Base-by-base conservation (phyloP, 2,113 vertebrate species). In the Xenus cinereus region DNA sequence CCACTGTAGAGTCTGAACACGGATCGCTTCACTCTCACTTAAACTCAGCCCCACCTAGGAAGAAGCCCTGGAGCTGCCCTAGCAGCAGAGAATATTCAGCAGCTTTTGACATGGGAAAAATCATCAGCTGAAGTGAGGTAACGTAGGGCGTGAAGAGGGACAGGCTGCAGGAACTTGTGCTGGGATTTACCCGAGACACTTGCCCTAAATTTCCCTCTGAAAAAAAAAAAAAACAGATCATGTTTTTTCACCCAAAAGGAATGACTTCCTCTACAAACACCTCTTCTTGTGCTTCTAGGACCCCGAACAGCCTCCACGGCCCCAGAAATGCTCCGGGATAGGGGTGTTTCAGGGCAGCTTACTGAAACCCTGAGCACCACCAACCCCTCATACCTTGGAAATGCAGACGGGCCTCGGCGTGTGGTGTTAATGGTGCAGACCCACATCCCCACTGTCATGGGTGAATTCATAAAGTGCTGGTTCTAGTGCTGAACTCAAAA, bases 371-470 rank as follows among this genome's bases (percentile, higher is more conserved):
- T 9, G 28, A 50, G 22, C 18, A 66, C 12, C n/a, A 51, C 35
- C 35, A 56, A 89, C 53, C 53, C 27, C 50, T 30, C 5, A 0
- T 30, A 46, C 53, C 45, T 48, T 16, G 66, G 62, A 69, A 71
- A 72, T 6, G 21, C 57, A 53, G 54, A 27, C 10, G 3, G 39
- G 33, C 48, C 62, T 79, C 4, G 2, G 30, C 2, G 0, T 43
- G 10, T 0, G 4, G 23, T 28, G 39, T 35, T 56, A 12, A 27
- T 24, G 37, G 35, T 1, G 6, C 19, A 50, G 28, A 43, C 7
- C 14, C 60, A 59, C 35, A 35, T 11, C 45, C 32, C 39, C 2
- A 0, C 9, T 3, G 0, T 10, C 0, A 0, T 26, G 15, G 48
- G 16, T 39, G 59, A 41, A 32, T 41, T 87, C 13, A 53, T 14